Evolutionary conservation across 2,888 invertebrate species (phyloP).

Genomic region (Callyntrura guangdongensis): DNA sequence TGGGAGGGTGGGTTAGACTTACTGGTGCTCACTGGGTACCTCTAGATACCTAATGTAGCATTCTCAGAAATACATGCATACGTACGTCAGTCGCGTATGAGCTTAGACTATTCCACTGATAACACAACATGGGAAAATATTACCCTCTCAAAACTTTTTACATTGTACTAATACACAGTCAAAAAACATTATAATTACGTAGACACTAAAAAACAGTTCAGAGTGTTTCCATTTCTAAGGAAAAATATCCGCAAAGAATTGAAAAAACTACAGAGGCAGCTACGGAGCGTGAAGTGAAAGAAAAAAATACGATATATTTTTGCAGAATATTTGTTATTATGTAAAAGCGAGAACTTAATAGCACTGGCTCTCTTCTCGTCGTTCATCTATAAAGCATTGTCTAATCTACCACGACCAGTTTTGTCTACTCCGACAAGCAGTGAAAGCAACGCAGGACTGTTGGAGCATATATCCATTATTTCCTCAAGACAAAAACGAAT

Average conservation of each 20-base stretch:
- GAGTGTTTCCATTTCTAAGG: slow-evolving; percentile 2
- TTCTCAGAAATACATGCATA: background rate
- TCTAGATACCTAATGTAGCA: background rate
- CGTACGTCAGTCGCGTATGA: background rate
- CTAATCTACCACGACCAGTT: background rate
- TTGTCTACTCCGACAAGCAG: background rate
- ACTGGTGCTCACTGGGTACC: slow-evolving; percentile 5
- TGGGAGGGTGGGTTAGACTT: slow-evolving; percentile 56
- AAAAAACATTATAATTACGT: slow-evolving; percentile 24
- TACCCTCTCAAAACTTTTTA: slow-evolving; percentile 56
- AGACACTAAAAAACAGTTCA: background rate
- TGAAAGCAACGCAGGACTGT: background rate
- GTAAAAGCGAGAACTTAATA: background rate
- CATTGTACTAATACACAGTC: slow-evolving; percentile 58
- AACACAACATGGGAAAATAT: slow-evolving; percentile 35
- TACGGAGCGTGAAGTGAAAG: slow-evolving; percentile 10
- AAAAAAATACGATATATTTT: slow-evolving; percentile 18
- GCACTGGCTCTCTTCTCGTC: background rate
- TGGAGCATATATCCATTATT: slow-evolving; percentile 32
- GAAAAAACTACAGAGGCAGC: background rate
- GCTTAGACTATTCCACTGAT: background rate
- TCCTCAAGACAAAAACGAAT: slow-evolving; percentile 58
- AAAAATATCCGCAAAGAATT: background rate
- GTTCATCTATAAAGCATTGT: background rate
- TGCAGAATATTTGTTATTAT: slow-evolving; percentile 7